Base-by-base conservation (phyloP, 1,140 invertebrate genomes). In the Rhizoglyphus robini region DNA sequence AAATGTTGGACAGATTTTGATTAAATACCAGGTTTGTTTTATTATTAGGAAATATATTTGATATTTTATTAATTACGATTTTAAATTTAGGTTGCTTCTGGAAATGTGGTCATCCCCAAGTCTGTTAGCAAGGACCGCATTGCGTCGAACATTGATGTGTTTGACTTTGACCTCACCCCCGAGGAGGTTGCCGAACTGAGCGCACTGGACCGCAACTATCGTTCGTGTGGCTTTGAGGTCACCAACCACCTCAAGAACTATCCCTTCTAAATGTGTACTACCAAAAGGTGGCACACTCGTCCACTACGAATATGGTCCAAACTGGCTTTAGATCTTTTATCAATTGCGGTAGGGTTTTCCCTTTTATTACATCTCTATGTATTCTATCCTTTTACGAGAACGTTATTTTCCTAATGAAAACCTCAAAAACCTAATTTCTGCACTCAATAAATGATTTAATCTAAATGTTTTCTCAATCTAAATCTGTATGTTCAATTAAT, bases 21-120 rank as follows among this genome's bases (percentile, higher is more conserved):
- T 65, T n/a, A 67, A 65, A 25, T 65, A 30, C 36, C 59, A 65
- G 63, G 51, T 62, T 13, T 20, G 25, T 51, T 51, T 51, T 11
- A 41, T 41, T 41, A 41, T 51, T 46, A 46, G 38, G 11, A 13
- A 46, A 13, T 11, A 13, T 13, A 46, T n/a, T 13, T 46, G 11
- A 46, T n/a, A 46, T 46, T 46, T 46, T 46, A n/a, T 46, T 46
- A 46, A 46, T 46, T 46, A n/a, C 11, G 38, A n/a, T 46, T 11
- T 13, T 41, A 11, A 41, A 11, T 51, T 51, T 13, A 13, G 15
- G 23, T 60, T 8, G 58, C 15, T 34, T 79, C 84, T 58, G 86
- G 84, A 11, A 79, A 86, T 32, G 77, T 85, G 31, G 83, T 83
- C 0, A 84, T 90, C 67, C 86, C 88, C 1, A 88, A 89, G 70